Evolutionary conservation across 2,797 vertebrate species (phyloP).

Genomic region (Luscinia megarhynchos): DNA sequence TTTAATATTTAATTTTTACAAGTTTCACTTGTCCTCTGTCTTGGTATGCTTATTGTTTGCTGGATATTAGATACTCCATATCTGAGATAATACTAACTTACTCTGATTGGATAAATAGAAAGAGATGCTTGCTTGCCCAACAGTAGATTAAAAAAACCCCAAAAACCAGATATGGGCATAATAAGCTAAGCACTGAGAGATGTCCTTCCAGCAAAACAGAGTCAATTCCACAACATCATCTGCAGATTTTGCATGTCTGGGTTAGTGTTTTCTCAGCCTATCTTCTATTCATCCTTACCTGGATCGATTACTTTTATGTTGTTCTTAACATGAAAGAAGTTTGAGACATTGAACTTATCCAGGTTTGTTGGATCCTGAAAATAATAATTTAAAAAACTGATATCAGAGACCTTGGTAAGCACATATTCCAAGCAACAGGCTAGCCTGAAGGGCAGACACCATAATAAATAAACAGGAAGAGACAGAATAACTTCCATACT

Average conservation of each 20-base stretch:
- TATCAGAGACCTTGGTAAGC: background rate
- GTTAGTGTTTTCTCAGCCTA: background rate
- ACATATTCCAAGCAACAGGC: background rate
- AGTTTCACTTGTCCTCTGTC: background rate
- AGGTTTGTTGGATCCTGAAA: slow-evolving; percentile 93
- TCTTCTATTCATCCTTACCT: slow-evolving; percentile 76
- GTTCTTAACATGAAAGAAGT: slow-evolving; percentile 96
- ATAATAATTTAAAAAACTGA: background rate
- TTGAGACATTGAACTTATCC: slow-evolving; percentile 97
- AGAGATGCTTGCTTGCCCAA: background rate
- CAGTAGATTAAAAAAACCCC: background rate
- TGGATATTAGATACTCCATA: background rate
- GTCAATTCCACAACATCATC: background rate
- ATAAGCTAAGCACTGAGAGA: background rate
- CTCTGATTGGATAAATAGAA: background rate
- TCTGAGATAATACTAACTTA: background rate
- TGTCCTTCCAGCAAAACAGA: background rate
- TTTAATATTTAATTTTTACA: background rate
- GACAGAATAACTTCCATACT: background rate
- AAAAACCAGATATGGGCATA: background rate
- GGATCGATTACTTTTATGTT: slow-evolving; percentile 92
- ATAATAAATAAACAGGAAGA: background rate
- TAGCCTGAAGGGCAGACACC: background rate
- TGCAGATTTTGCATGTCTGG: background rate
- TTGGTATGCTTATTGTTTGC: background rate